Conservation (phyloP, 2,113 vertebrate species). For the Paratilapia polleni region DNA sequence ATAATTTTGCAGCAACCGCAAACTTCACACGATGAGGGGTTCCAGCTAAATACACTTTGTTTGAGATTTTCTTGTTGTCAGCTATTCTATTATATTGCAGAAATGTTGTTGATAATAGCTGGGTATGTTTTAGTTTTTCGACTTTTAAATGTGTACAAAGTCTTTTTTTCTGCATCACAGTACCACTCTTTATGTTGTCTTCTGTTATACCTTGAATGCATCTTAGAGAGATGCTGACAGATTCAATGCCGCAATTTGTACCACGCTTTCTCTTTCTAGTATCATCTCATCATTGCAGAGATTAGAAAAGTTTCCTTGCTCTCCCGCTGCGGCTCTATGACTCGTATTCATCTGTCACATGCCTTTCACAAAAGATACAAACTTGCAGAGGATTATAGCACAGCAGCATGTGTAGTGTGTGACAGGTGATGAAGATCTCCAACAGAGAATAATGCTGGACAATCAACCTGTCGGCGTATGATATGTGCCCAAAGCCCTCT, state of each 20-base stretch:
- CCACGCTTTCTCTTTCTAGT: slow-evolving; percentile 44
- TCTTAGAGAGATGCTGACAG: slow-evolving; percentile 23
- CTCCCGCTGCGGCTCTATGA: slow-evolving; percentile 53
- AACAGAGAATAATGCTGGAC: slow-evolving; percentile 23
- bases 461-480: slow-evolving; percentile 29
- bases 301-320: slow-evolving; percentile 55
- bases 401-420: not conserved
- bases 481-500: slow-evolving; percentile 40
- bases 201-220: slow-evolving; percentile 31
- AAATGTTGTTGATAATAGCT: not conserved
- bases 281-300: slow-evolving; percentile 61
- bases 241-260: slow-evolving; percentile 22
- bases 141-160: not conserved
- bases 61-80: not conserved
- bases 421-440: slow-evolving; percentile 53
- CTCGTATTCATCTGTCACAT: slow-evolving; percentile 24
- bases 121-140: not conserved
- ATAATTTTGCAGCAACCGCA: not conserved
- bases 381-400: slow-evolving; percentile 14
- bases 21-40: not conserved
- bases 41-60: not conserved
- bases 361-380: slow-evolving; percentile 16
- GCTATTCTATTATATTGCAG: not conserved
- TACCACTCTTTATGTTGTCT: not conserved
- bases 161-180: not conserved